Evolutionary conservation across 2,888 invertebrate genomes (phyloP).

Genomic region (Julus scandinavius): DNA sequence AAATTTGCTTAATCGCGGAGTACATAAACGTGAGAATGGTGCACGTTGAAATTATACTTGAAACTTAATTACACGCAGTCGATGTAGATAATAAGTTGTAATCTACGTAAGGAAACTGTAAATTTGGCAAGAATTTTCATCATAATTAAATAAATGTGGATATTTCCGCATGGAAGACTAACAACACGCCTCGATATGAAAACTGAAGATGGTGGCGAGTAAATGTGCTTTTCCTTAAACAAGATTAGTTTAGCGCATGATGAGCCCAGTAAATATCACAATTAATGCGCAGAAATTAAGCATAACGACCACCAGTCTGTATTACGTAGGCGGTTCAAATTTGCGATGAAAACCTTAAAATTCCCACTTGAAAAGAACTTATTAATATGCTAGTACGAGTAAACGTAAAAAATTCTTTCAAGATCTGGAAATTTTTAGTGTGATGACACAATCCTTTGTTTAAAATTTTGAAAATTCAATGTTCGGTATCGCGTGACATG

Average conservation of each 20-base stretch:
- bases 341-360: neutral
- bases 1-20: neutral
- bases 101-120: neutral
- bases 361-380: neutral
- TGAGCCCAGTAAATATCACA: neutral
- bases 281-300: neutral
- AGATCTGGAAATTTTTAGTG: too few relatives aligned
- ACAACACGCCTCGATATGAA: neutral
- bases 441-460: too few relatives aligned
- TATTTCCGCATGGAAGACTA: neutral
- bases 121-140: neutral
- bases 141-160: slow-evolving; percentile 12
- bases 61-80: neutral
- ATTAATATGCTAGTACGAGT: too few relatives aligned
- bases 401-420: too few relatives aligned
- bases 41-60: too few relatives aligned
- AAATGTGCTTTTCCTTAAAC: neutral
- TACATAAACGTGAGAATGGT: neutral
- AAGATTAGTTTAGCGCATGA: slow-evolving; percentile 2
- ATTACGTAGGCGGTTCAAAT: neutral
- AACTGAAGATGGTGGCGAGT: neutral
- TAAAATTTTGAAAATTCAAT: too few relatives aligned
- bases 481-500: too few relatives aligned
- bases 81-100: neutral
- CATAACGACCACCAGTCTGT: neutral